Percentiles rank a stretch among this genome's conserved stretches.
Evolutionary conservation across 2,797 vertebrate genomes (phyloP).

Genomic region (Urocyon cinereoargenteus): DNA sequence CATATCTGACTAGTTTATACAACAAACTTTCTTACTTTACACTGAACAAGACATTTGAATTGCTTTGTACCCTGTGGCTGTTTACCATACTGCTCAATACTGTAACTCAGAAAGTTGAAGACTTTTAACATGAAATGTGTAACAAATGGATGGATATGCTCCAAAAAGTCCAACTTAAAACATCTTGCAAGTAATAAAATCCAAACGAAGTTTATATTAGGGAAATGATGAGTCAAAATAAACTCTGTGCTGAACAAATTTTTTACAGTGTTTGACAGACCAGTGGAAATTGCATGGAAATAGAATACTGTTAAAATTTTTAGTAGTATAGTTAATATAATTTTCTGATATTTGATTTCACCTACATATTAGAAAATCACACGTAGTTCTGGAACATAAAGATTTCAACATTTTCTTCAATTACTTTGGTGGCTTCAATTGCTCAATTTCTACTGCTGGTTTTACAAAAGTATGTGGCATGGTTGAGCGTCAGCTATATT

Average conservation of each 20-base stretch:
- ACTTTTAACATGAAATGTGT: conserved; percentile 8
- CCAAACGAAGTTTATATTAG: conserved; percentile 49
- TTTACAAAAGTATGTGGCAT: background rate
- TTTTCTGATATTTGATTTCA: conserved; percentile 38
- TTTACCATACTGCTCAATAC: background rate
- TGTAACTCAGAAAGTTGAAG: conserved; percentile 30
- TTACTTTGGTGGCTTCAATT: background rate
- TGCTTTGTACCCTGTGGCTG: background rate
- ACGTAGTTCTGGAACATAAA: background rate
- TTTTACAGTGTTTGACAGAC: background rate
- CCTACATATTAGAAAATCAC: background rate
- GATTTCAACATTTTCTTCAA: background rate
- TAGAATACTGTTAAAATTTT: background rate
- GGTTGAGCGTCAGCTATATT: background rate
- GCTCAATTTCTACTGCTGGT: background rate
- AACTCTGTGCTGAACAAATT: background rate
- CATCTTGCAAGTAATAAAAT: conserved; percentile 63
- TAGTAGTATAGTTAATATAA: background rate
- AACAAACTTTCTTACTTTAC: conserved; percentile 4
- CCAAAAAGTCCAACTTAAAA: conserved; percentile 61
- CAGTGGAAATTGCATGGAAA: background rate
- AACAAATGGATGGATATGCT: conserved; percentile 3
- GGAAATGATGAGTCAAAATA: conserved; percentile 48
- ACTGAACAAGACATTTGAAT: background rate
- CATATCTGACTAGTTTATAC: conserved; percentile 36